These are phyloP conservation scores for Zoroaster sp. DNA, from an alignment of 53 echinoderm and acorn worm species.

Conservation along the genomic window DNA sequence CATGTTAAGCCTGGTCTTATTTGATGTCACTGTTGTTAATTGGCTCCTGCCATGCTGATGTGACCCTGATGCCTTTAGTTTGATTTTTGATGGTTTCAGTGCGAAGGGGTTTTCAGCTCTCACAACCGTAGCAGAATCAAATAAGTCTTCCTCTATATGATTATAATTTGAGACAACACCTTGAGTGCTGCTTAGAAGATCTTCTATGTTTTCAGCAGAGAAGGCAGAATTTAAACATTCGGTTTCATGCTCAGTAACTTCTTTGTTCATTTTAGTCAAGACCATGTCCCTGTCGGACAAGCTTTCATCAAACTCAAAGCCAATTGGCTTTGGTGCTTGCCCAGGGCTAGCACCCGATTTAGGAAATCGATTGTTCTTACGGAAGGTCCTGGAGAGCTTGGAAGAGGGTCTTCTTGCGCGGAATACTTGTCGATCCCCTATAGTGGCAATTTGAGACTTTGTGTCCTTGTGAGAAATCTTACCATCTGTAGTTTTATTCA, in stretches of 20 bases:
- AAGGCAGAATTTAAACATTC: neutral
- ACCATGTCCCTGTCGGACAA: neutral
- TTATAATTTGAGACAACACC: neutral
- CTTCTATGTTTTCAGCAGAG: neutral
- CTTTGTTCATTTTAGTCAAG: neutral
- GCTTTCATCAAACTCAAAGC: neutral
- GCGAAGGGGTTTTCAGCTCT: neutral
- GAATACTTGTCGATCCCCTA: neutral
- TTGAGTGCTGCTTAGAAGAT: too few species aligned
- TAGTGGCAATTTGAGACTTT: neutral
- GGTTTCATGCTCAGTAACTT: neutral
- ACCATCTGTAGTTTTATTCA: neutral
- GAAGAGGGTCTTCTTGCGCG: conserved; percentile 12
- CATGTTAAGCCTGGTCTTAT: neutral
- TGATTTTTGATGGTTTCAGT: conserved; percentile 32
- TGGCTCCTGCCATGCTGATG: neutral
- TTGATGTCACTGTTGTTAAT: neutral
- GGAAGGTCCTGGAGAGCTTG: conserved; percentile 29
- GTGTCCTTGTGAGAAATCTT: neutral
- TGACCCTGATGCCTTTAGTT: neutral
- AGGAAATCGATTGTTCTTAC: neutral
- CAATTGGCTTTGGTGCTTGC: neutral
- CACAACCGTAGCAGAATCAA: neutral
- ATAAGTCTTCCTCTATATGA: neutral
- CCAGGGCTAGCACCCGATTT: neutral